These are phyloP conservation scores for Oikopleura dioica DNA, from an alignment of 23 tunicate genomes.

Conservation along the genomic window DNA sequence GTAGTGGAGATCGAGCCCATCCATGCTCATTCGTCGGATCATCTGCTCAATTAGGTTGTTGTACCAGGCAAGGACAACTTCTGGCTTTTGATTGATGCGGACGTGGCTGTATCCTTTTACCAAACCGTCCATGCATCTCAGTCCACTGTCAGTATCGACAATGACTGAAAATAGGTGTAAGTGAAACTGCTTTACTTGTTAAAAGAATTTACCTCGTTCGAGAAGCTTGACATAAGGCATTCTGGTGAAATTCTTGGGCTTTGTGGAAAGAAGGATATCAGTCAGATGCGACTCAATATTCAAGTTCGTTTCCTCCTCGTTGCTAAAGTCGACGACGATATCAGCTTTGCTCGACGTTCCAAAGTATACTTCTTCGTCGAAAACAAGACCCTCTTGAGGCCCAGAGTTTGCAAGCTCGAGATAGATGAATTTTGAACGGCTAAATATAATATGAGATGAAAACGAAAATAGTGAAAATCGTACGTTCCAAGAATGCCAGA, in stretches of 20 bases:
- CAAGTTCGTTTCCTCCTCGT: neutral
- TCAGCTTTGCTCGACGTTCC: neutral
- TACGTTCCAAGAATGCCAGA: no score
- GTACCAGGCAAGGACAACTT: neutral
- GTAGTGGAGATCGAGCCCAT: neutral
- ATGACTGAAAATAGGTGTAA: neutral
- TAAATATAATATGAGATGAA: no score
- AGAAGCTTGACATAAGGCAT: neutral
- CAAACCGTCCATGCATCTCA: constrained; percentile 1
- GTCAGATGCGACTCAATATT: neutral
- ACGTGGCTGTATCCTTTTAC: neutral
- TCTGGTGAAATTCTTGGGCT: neutral
- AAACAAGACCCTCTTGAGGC: neutral
- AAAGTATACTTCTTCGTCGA: neutral
- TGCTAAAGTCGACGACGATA: neutral
- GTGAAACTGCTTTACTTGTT: no score
- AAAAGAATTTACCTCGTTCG: neutral
- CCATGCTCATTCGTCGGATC: neutral
- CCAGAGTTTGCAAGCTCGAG: neutral
- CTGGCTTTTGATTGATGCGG: neutral
- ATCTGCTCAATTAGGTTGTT: neutral
- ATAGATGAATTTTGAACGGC: neutral
- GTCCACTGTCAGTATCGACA: neutral
- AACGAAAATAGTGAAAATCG: no score
- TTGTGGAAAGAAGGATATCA: neutral